Evolutionary conservation across 2,797 vertebrate genomes (phyloP).

Genomic region (Mormyrops attenuatus): DNA sequence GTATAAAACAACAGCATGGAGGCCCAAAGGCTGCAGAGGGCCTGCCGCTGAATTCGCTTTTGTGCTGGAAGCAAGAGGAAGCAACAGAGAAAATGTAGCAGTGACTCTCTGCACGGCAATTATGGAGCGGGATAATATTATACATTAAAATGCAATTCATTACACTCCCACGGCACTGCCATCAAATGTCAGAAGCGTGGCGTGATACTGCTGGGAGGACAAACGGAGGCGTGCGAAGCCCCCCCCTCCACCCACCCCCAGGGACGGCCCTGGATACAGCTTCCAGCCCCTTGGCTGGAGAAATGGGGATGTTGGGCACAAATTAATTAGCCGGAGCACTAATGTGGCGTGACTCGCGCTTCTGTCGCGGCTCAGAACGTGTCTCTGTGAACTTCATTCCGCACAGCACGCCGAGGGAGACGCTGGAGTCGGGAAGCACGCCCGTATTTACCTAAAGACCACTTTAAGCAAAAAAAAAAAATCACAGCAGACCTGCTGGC

Average conservation of each 20-base stretch:
- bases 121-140: slow-evolving; percentile 13
- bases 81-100: slow-evolving; percentile 14
- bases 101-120: slow-evolving; percentile 14
- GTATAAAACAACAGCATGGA: slow-evolving; percentile 21
- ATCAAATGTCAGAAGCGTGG: slow-evolving; percentile 25
- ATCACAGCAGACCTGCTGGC: neutral
- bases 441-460: neutral
- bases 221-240: neutral
- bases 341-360: slow-evolving; percentile 58
- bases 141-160: slow-evolving; percentile 27
- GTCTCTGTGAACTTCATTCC: slow-evolving; percentile 49
- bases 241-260: neutral
- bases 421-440: neutral
- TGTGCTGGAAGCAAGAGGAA: slow-evolving; percentile 16
- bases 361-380: slow-evolving; percentile 24
- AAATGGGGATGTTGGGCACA: slow-evolving; percentile 51
- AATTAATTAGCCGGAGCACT: slow-evolving; percentile 61
- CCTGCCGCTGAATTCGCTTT: slow-evolving; percentile 17
- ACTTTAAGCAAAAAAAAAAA: neutral
- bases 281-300: slow-evolving; percentile 44
- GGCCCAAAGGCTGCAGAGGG: slow-evolving; percentile 20
- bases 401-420: slow-evolving; percentile 28
- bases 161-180: slow-evolving; percentile 8
- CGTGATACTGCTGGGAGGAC: neutral
- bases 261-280: neutral